These are phyloP conservation scores for Sphaerophoria rueppellii DNA, from an alignment of 2,888 invertebrate species.

Conservation along the genomic window DNA sequence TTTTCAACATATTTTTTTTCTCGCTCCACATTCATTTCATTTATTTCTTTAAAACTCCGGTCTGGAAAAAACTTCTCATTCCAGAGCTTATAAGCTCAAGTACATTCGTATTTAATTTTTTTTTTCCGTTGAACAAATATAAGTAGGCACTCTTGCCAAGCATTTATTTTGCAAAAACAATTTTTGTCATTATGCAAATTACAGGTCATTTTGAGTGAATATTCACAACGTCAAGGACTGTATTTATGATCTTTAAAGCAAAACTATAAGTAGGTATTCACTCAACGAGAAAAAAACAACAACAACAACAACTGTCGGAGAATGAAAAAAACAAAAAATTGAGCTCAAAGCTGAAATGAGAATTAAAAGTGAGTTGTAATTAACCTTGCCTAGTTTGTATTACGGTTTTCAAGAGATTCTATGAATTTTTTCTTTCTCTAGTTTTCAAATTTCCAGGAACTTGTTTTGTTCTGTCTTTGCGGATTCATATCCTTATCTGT, in stretches of 20 bases:
- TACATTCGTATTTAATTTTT: neutral
- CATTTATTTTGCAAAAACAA: conserved; percentile 55
- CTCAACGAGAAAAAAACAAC: neutral
- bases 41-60: too few relatives aligned
- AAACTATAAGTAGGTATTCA: conserved; percentile 2
- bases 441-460: neutral
- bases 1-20: too few relatives aligned
- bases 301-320: neutral
- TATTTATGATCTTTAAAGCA: neutral
- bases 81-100: neutral
- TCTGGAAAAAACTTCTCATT: neutral
- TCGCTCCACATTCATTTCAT: too few relatives aligned
- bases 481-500: neutral
- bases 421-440: too few relatives aligned
- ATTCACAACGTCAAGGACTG: conserved; percentile 53
- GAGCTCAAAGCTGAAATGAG: too few relatives aligned
- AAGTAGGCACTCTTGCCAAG: too few relatives aligned
- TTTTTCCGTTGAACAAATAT: too few relatives aligned
- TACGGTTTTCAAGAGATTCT: too few relatives aligned
- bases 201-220: conserved; percentile 57
- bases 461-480: neutral
- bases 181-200: conserved; percentile 65
- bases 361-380: too few relatives aligned
- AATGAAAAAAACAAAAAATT: neutral
- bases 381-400: too few relatives aligned